Evolutionary conservation across 2,113 vertebrate species (phyloP).

Genomic region (Saccopteryx leptura): DNA sequence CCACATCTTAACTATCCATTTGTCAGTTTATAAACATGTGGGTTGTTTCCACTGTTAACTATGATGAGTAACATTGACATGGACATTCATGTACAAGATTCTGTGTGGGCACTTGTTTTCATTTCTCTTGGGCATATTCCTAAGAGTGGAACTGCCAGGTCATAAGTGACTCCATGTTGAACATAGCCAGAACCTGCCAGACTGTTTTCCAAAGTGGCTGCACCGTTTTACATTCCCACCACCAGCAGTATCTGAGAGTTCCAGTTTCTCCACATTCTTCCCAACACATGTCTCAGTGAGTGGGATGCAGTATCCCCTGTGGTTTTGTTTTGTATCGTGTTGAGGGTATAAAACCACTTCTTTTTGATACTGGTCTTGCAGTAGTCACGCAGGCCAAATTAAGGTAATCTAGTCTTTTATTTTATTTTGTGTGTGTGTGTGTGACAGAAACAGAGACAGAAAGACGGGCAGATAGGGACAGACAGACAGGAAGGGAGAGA

Average conservation of each 20-base stretch:
- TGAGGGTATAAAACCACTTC: not conserved
- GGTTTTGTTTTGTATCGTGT: not conserved
- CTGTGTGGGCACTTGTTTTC: not conserved
- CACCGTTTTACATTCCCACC: not conserved
- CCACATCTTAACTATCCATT: slow-evolving; percentile 6
- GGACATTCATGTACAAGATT: not conserved
- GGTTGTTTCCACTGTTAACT: not conserved
- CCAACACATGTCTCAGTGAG: not conserved
- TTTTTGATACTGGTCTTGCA: not conserved
- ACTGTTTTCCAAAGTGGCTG: not conserved
- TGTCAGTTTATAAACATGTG: not conserved
- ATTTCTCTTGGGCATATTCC: not conserved
- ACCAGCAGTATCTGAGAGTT: not conserved
- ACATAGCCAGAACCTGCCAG: not conserved
- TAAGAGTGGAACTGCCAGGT: not conserved
- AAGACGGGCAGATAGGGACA: too few relatives aligned
- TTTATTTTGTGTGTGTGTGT: too few relatives aligned
- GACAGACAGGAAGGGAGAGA: too few relatives aligned
- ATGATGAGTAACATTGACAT: not conserved
- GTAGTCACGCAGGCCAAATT: not conserved
- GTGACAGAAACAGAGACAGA: too few relatives aligned
- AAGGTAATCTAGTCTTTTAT: not conserved
- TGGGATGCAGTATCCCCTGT: not conserved
- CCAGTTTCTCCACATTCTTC: not conserved
- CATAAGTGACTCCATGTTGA: not conserved